A percentile compares a stretch with the other conserved stretches of the same genome.
phyloP scores from a whole-genome alignment of 1,140 invertebrate genomes.

The Zaprionus lachaisei region DNA sequence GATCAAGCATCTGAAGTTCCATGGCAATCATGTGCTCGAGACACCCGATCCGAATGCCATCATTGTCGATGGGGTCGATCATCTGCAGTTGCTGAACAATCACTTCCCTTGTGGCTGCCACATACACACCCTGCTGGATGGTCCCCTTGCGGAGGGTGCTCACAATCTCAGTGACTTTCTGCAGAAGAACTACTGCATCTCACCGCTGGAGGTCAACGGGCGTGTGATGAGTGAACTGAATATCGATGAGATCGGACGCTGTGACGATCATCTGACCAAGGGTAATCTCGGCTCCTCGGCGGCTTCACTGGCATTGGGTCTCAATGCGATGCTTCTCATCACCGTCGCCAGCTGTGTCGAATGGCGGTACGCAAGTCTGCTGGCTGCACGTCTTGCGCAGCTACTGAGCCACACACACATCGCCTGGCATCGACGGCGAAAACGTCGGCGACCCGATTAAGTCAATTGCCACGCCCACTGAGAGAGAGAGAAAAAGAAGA shows the following conservation, averaged over 20 bases:
- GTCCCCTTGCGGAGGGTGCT: slow-evolving; percentile 89
- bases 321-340: slow-evolving; percentile 75
- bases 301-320: slow-evolving; percentile 66
- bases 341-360: slow-evolving; percentile 71
- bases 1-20: slow-evolving; percentile 89
- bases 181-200: slow-evolving; percentile 92
- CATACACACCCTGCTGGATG: slow-evolving; percentile 89
- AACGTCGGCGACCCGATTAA: slow-evolving; percentile 64
- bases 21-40: slow-evolving; percentile 92
- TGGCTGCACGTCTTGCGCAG: slow-evolving; percentile 49
- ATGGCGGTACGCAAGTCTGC: slow-evolving; percentile 58
- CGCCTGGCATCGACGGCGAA: slow-evolving; percentile 61
- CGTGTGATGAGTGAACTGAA: slow-evolving; percentile 89
- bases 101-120: slow-evolving; percentile 94
- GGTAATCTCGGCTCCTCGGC: slow-evolving; percentile 87
- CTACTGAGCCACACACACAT: slow-evolving; percentile 46
- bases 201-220: slow-evolving; percentile 91
- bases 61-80: slow-evolving; percentile 88
- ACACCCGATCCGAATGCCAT: slow-evolving; percentile 88
- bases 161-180: slow-evolving; percentile 87
- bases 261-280: slow-evolving; percentile 88
- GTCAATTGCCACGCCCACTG: not conserved
- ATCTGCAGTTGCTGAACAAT: slow-evolving; percentile 89
- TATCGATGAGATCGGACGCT: slow-evolving; percentile 88
- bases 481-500: not conserved